These are phyloP conservation scores for Melanotaenia maccullochi DNA, from an alignment of 2,797 vertebrate species.

Conservation along the genomic window DNA sequence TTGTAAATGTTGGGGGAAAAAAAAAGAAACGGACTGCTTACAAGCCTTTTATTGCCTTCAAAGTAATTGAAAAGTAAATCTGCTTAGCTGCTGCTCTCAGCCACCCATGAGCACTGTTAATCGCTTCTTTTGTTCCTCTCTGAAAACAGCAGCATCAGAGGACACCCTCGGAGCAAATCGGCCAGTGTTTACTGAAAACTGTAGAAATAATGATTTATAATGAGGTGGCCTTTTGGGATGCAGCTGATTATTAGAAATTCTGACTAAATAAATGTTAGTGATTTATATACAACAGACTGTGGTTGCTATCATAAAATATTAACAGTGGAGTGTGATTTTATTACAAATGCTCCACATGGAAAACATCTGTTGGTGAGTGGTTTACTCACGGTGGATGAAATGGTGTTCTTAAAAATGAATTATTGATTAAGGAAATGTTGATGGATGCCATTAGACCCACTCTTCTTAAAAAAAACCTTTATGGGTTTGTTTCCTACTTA, in stretches of 20 bases:
- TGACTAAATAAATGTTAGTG: neutral
- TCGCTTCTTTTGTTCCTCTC: constrained; percentile 55
- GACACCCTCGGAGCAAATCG: constrained; percentile 17
- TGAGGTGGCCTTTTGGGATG: constrained; percentile 28
- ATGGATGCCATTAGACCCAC: constrained; percentile 1
- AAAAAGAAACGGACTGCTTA: neutral
- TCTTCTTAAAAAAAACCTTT: constrained; percentile 3
- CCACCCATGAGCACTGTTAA: constrained; percentile 49
- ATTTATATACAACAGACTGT: neutral
- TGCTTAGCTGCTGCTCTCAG: constrained; percentile 52
- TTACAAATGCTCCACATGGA: constrained; percentile 1
- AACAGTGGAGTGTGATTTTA: neutral
- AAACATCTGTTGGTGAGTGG: neutral
- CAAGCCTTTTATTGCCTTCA: constrained; percentile 41
- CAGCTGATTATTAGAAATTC: constrained; percentile 7
- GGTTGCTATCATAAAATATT: constrained; percentile 2
- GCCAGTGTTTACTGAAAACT: constrained; percentile 26
- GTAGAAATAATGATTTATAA: constrained; percentile 16
- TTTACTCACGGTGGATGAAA: constrained; percentile 6
- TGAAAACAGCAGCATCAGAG: constrained; percentile 29
- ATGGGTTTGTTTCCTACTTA: constrained; percentile 12
- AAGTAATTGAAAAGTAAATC: constrained; percentile 59
- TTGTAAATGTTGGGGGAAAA: neutral
- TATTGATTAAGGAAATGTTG: constrained; percentile 6
- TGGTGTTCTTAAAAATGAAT: constrained; percentile 11